Conservation (phyloP, 1,140 invertebrate species). For the Muscidifurax raptorellus region DNA sequence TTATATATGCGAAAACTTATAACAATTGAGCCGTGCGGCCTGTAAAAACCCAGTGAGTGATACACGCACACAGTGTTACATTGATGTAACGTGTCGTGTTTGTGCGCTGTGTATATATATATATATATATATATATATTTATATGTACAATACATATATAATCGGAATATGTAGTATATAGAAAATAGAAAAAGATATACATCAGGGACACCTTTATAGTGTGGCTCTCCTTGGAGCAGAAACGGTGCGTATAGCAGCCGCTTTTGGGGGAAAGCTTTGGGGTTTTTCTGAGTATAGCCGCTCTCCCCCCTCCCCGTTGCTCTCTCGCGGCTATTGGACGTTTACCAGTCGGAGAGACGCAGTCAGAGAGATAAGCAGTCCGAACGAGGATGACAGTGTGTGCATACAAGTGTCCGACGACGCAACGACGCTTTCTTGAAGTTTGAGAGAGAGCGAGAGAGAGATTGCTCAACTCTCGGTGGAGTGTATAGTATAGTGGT, state of each 20-base stretch:
- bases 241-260: neutral
- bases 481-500: neutral
- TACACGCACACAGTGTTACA: too few relatives aligned
- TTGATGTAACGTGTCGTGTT: too few relatives aligned
- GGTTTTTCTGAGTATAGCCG: neutral
- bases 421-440: neutral
- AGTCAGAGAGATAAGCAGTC: neutral
- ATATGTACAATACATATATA: too few relatives aligned
- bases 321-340: neutral
- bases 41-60: too few relatives aligned
- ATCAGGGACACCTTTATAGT: too few relatives aligned
- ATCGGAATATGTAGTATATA: too few relatives aligned
- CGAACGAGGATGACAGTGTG: neutral
- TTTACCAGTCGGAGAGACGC: neutral
- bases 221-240: neutral
- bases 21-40: too few relatives aligned
- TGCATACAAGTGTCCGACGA: constrained; percentile 3
- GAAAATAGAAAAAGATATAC: too few relatives aligned
- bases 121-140: too few relatives aligned
- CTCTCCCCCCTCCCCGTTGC: neutral
- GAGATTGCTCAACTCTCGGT: neutral
- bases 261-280: neutral
- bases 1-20: neutral
- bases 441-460: neutral
- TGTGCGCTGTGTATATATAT: too few relatives aligned